Evolutionary conservation across 2,888 invertebrate genomes (phyloP).

Genomic region (Callinectes sapidus): DNA sequence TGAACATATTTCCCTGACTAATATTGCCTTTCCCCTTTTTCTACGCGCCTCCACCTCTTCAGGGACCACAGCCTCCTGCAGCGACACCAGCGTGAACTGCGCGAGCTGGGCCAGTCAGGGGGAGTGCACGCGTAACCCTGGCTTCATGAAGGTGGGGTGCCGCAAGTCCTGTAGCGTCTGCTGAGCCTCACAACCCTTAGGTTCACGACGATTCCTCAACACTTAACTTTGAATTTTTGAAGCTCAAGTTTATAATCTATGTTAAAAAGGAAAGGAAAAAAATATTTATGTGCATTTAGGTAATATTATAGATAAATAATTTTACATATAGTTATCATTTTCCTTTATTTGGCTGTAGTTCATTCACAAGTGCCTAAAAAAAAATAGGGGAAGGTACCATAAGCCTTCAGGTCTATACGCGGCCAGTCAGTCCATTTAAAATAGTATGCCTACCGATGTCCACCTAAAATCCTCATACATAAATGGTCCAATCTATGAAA

Average conservation of each 20-base stretch:
- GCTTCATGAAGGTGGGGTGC: conserved; percentile 57
- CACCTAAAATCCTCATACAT: too few species aligned
- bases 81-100: conserved; percentile 24
- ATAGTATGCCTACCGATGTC: too few species aligned
- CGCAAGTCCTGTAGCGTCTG: conserved; percentile 38
- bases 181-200: neutral
- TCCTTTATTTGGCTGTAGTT: neutral
- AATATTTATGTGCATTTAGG: neutral
- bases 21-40: neutral
- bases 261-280: neutral
- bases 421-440: too few species aligned
- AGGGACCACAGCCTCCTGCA: neutral
- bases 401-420: too few species aligned
- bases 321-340: neutral
- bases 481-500: too few species aligned
- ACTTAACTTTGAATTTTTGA: neutral
- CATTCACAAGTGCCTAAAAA: too few species aligned
- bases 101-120: conserved; percentile 72
- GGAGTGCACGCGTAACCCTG: conserved; percentile 53
- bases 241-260: neutral
- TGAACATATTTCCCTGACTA: neutral
- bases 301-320: neutral
- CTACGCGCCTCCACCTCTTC: neutral
- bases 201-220: neutral
- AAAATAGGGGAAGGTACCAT: too few species aligned